These are phyloP conservation scores for Zaprionus nigranus DNA, from an alignment of 1,140 invertebrate species.

Conservation along the genomic window DNA sequence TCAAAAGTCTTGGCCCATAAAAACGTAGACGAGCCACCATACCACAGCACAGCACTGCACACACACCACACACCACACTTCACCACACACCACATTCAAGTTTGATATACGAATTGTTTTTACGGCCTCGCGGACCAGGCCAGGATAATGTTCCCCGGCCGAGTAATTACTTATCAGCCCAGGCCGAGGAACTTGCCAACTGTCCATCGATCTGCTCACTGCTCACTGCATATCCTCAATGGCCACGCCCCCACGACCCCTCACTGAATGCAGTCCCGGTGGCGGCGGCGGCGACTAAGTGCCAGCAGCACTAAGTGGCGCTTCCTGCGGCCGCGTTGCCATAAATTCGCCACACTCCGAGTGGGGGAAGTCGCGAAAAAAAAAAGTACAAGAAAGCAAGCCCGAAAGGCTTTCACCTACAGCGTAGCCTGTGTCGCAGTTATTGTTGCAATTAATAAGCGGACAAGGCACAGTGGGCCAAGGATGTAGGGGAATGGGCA, in stretches of 20 bases:
- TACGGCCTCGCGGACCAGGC: slow-evolving; percentile 40
- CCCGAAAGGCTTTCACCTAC: slow-evolving; percentile 56
- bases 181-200: not conserved
- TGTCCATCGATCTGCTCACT: slow-evolving; percentile 27
- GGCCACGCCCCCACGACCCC: slow-evolving; percentile 22
- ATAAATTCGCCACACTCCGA: slow-evolving; percentile 66
- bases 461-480: slow-evolving; percentile 44
- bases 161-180: slow-evolving; percentile 52
- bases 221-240: slow-evolving; percentile 26
- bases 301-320: slow-evolving; percentile 78
- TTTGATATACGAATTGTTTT: slow-evolving; percentile 76
- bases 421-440: slow-evolving; percentile 37
- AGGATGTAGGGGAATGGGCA: not conserved
- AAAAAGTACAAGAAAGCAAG: not conserved
- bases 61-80: slow-evolving; percentile 10
- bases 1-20: slow-evolving; percentile 60
- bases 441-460: slow-evolving; percentile 83
- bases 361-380: slow-evolving; percentile 19
- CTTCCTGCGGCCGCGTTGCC: slow-evolving; percentile 65
- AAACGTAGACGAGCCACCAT: slow-evolving; percentile 61
- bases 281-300: slow-evolving; percentile 35
- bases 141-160: slow-evolving; percentile 37
- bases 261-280: not conserved
- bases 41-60: not conserved
- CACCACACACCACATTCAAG: slow-evolving; percentile 37